Conservation (phyloP, 2,888 invertebrate genomes). For the Tiliacea citrago region DNA sequence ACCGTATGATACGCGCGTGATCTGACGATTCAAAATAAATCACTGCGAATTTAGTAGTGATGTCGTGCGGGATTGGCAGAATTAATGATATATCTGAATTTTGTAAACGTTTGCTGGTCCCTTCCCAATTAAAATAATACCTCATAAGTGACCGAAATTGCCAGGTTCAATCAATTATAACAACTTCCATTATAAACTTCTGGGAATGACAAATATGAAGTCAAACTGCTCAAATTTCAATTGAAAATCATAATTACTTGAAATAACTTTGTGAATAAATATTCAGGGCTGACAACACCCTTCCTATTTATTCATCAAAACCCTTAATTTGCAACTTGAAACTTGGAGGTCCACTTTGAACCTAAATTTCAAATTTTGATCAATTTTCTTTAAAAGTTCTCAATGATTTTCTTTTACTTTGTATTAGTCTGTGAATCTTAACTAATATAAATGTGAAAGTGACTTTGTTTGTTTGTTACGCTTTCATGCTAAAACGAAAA, state of each 20-base stretch:
- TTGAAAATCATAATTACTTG: slow-evolving; percentile 13
- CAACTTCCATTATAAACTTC: background rate
- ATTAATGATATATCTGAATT: background rate
- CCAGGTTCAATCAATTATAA: background rate
- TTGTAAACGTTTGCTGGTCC: background rate
- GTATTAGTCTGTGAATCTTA: no score
- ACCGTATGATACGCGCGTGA: background rate
- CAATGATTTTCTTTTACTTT: background rate
- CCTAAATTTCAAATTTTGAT: background rate
- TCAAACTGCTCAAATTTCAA: background rate
- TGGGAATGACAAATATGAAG: background rate
- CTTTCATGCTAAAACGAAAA: no score
- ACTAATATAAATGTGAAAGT: no score
- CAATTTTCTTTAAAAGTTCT: no score
- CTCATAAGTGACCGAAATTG: background rate
- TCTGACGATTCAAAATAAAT: slow-evolving; percentile 1
- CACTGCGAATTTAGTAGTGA: background rate
- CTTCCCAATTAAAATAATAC: background rate
- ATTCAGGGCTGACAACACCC: background rate
- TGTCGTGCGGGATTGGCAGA: background rate
- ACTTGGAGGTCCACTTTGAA: background rate
- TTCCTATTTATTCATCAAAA: background rate
- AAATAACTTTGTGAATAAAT: slow-evolving; percentile 7
- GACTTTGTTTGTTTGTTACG: no score
- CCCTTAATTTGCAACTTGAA: background rate